A percentile compares a stretch with the other conserved stretches of the same genome.
phyloP scores from a whole-genome alignment of 2,797 vertebrate genomes.

The Spea hammondii region DNA sequence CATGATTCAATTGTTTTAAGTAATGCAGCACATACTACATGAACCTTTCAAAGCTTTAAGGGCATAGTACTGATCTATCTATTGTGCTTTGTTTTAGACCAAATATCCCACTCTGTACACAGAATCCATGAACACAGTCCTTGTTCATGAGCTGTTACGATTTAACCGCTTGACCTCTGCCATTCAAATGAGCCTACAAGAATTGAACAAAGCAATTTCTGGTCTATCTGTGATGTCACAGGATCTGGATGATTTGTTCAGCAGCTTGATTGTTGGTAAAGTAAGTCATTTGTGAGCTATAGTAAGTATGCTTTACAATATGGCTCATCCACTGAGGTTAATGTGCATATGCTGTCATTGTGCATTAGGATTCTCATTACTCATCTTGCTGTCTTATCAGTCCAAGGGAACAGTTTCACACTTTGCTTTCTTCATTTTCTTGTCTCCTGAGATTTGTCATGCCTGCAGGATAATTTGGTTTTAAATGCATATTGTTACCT shows the following conservation, averaged over 20 bases:
- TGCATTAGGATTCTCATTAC: constrained; percentile 51
- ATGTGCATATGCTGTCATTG: constrained; percentile 50
- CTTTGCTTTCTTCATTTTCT: constrained; percentile 39
- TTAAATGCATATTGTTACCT: constrained; percentile 49
- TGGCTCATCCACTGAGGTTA: constrained; percentile 42
- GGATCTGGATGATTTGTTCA: constrained; percentile 54
- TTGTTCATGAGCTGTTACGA: constrained; percentile 53
- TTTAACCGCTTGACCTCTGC: constrained; percentile 53
- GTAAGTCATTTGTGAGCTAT: constrained; percentile 47
- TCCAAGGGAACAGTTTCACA: constrained; percentile 40
- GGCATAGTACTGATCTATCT: too few relatives aligned
- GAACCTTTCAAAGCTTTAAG: too few relatives aligned
- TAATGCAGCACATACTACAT: too few relatives aligned
- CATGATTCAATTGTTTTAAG: too few relatives aligned
- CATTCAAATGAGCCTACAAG: constrained; percentile 50
- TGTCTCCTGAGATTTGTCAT: constrained; percentile 34
- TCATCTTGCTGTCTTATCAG: constrained; percentile 43
- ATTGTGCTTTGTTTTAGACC: constrained; percentile 32
- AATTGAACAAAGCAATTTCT: constrained; percentile 51
- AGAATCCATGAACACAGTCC: constrained; percentile 56
- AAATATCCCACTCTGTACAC: constrained; percentile 47
- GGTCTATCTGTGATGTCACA: constrained; percentile 51
- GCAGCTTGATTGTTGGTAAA: constrained; percentile 55
- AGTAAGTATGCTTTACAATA: constrained; percentile 35
- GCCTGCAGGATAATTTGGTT: constrained; percentile 43